Percentiles rank a stretch among this genome's conserved stretches.
These are phyloP conservation scores for Chloromyia formosa DNA, from an alignment of 2,888 invertebrate genomes.

Conservation along the genomic window DNA sequence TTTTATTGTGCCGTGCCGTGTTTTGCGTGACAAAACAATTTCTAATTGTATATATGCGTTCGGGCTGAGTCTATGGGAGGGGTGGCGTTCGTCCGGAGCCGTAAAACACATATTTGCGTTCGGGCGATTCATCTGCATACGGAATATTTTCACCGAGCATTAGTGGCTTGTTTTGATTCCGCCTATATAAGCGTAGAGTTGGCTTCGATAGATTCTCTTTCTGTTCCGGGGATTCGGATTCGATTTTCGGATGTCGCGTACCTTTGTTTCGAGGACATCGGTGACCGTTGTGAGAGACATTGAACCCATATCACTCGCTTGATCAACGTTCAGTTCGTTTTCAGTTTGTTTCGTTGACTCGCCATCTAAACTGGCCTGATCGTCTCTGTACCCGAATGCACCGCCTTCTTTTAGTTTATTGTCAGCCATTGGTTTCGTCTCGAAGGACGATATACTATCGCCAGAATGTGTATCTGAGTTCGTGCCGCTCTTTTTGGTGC, in stretches of 20 bases:
- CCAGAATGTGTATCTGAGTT: constrained; percentile 63
- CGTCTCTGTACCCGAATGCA: constrained; percentile 27
- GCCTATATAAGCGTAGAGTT: constrained; percentile 1
- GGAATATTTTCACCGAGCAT: constrained; percentile 71
- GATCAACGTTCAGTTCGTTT: constrained; percentile 61
- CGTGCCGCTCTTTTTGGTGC: constrained; percentile 57
- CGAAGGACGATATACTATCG: constrained; percentile 63
- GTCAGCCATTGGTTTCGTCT: constrained; percentile 47
- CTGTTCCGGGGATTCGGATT: constrained; percentile 70
- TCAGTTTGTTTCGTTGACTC: constrained; percentile 38
- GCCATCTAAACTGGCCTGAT: constrained; percentile 39
- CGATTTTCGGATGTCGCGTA: constrained; percentile 76
- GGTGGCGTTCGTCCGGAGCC: background rate
- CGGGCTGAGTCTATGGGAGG: too few relatives aligned
- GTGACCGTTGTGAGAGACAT: constrained; percentile 86
- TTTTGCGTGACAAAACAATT: too few relatives aligned
- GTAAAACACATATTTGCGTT: constrained; percentile 55
- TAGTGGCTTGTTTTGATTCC: constrained; percentile 56
- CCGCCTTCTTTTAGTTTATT: constrained; percentile 36
- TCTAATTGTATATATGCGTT: too few relatives aligned
- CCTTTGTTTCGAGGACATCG: constrained; percentile 84
- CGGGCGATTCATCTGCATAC: constrained; percentile 75
- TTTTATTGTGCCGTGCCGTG: too few relatives aligned
- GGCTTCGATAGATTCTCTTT: constrained; percentile 54
- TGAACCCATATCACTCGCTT: constrained; percentile 66